Base-by-base conservation (phyloP, 2,888 invertebrate species). In the Cyclophora albipunctata region DNA sequence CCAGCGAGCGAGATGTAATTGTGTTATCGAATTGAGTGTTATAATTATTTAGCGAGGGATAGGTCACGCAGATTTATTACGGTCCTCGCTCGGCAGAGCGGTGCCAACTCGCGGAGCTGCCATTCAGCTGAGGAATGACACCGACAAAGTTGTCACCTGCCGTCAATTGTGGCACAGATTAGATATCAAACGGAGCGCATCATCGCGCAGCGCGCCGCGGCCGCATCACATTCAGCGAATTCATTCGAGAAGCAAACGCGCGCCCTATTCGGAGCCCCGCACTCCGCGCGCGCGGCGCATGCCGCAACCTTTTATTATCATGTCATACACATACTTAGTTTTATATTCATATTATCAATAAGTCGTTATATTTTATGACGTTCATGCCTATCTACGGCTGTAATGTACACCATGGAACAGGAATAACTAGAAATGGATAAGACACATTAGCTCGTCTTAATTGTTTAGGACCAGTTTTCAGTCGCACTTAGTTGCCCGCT, bases 101-200 rank as follows among this genome's bases (percentile, higher is more conserved):
- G 3, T 43, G 45, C 49, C 34, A 7, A 37, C 45, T 53, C 49
- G 49, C 53, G 48, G 20, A 51, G 48, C 52, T 51, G 57, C 46
- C 53, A 49, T 45, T 52, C 57, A 47, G 45, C 44, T 3, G 34
- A 6, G 49, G 42, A 47, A 50, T 47, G 42, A 41, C 41, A 7
- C n/a, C 40, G 46, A 42, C 50, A 41, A 49, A 49, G 34, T 50
- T 49, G 52, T 52, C 50, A 42, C 50, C 52, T 49, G 45, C 50
- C 52, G n/a, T 5, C 45, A 45, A 33, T 40, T 43, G 37, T 42
- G 40, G 4, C 43, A 40, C 41, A 34, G 35, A 3, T 37, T 35
- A 44, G n/a, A 20, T 45, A 34, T 20, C 44, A 34, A 7, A 45
- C 46, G 44, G n/a, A 5, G 5, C 52, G 4, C 6, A 34, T 7